Base-by-base conservation (phyloP, 2,113 vertebrate species). In the Callopanchax toddi region DNA sequence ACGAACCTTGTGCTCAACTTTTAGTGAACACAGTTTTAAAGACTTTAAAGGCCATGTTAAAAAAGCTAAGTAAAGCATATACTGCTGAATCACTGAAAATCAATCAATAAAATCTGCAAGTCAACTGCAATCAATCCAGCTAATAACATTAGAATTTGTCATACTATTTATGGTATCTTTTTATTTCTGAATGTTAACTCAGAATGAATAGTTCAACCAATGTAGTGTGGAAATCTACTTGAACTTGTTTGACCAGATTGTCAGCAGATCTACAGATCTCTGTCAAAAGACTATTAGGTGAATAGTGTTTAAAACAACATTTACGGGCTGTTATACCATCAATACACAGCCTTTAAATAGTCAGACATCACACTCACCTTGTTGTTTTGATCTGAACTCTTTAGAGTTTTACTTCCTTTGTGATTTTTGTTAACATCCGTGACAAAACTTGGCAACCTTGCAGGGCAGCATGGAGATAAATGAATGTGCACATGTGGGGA, bases 401-500 rank as follows among this genome's bases (percentile, higher is more conserved):
- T 81, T 62, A 49, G 29, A 68, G 81, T 60, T 17, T 76, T 83
- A 77, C 88, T 87, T 66, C 62, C 76, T 86, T 91, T 90, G 67
- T 74, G 86, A 45, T 49, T 81, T 29, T n/a, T n/a, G n/a, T 81
- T 82, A 82, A 77, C 82, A 55, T 92, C 79, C 82, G 85, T 90
- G 42, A 84, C 80, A 80, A 85, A 88, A 66, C 78, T 83, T 57
- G 82, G 59, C 22, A 87, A 36, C 81, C 89, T 92, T 62, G 87
- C 86, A 63, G 92, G 91, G 67, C 90, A 91, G 79, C 92, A 92
- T 49, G 93, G 88, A 62, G 92, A 93, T 89, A 98, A 92, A 78
- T 95, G 94, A 78, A 98, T 96, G 82, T 96, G 95, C 70, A 98
- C 93, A 54, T 95, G 94, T 57, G 96, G 93, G 57, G 90, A 90